Conservation (phyloP, 92 coral and sea anemone species). For the Isaurus tuberculatus region DNA sequence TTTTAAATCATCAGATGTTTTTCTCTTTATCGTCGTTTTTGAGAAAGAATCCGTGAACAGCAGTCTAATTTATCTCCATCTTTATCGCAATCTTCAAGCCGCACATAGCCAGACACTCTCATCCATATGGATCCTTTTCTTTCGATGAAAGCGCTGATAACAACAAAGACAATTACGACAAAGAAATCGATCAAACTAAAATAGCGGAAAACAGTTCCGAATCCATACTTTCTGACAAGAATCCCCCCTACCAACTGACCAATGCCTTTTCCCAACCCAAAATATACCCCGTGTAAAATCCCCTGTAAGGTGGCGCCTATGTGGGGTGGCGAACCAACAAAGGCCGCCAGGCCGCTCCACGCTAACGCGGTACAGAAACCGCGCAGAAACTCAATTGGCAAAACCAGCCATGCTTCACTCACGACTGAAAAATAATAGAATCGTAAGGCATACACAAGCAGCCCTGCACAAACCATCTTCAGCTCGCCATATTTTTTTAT, state of each 20-base stretch:
- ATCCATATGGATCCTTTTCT: slow-evolving; percentile 80
- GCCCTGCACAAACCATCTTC: slow-evolving; percentile 74
- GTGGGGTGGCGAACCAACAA: slow-evolving; percentile 93
- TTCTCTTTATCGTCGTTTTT: slow-evolving; percentile 5
- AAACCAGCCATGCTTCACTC: slow-evolving; percentile 87
- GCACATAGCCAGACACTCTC: slow-evolving; percentile 72
- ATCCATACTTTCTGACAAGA: slow-evolving; percentile 70
- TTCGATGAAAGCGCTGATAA: slow-evolving; percentile 56
- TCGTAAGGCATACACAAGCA: slow-evolving; percentile 71
- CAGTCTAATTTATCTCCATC: slow-evolving; percentile 2
- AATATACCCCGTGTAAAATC: slow-evolving; percentile 84
- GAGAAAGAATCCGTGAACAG: slow-evolving; percentile 12
- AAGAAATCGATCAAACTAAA: slow-evolving; percentile 76
- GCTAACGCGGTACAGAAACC: slow-evolving; percentile 86
- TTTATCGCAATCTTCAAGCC: slow-evolving; percentile 40
- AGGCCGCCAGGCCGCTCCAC: slow-evolving; percentile 91
- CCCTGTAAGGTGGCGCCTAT: slow-evolving; percentile 99
- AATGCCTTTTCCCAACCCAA: slow-evolving; percentile 90
- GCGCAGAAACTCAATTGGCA: slow-evolving; percentile 83
- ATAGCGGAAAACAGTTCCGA: slow-evolving; percentile 74
- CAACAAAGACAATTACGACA: slow-evolving; percentile 61
- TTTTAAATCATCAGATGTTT: background rate
- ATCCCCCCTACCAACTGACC: slow-evolving; percentile 89
- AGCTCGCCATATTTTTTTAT: slow-evolving; percentile 78
- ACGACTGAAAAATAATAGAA: slow-evolving; percentile 92